Percentiles rank a stretch among this genome's conserved stretches.
Evolutionary conservation across 2,888 invertebrate species (phyloP).

Genomic region (Dryobotodes eremita): DNA sequence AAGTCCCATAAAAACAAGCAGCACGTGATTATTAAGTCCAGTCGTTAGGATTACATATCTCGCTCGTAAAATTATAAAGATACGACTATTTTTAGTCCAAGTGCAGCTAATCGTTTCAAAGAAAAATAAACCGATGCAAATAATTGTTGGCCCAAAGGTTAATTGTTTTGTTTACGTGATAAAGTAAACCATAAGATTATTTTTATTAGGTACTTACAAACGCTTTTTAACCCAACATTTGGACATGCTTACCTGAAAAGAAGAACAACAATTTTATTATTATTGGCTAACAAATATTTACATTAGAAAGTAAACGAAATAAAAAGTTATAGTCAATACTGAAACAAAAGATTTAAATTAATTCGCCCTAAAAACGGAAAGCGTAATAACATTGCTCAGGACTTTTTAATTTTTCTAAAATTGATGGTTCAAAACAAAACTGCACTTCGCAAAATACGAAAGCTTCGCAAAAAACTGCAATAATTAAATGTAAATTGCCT

Average conservation of each 20-base stretch:
- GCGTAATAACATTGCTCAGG: not conserved
- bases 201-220: slow-evolving; percentile 52
- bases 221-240: slow-evolving; percentile 27
- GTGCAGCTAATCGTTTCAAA: slow-evolving; percentile 40
- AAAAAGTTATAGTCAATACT: not conserved
- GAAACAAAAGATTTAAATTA: not conserved
- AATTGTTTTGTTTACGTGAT: slow-evolving; percentile 53
- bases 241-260: slow-evolving; percentile 59
- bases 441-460: slow-evolving; percentile 16
- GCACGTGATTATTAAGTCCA: slow-evolving; percentile 42
- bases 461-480: not conserved
- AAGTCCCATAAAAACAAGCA: slow-evolving; percentile 52
- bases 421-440: slow-evolving; percentile 23
- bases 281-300: slow-evolving; percentile 20
- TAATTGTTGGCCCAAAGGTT: slow-evolving; percentile 33
- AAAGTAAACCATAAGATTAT: slow-evolving; percentile 11
- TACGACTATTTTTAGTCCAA: slow-evolving; percentile 45
- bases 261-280: slow-evolving; percentile 24
- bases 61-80: slow-evolving; percentile 49
- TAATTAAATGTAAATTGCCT: slow-evolving; percentile 27
- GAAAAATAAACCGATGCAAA: slow-evolving; percentile 40
- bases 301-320: slow-evolving; percentile 5
- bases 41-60: slow-evolving; percentile 51
- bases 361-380: not conserved
- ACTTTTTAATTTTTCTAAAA: not conserved